Evolutionary conservation across 2,888 invertebrate genomes (phyloP), one percentile per base, ranked within the genome.

Genomic region (Microplitis deprimator): DNA sequence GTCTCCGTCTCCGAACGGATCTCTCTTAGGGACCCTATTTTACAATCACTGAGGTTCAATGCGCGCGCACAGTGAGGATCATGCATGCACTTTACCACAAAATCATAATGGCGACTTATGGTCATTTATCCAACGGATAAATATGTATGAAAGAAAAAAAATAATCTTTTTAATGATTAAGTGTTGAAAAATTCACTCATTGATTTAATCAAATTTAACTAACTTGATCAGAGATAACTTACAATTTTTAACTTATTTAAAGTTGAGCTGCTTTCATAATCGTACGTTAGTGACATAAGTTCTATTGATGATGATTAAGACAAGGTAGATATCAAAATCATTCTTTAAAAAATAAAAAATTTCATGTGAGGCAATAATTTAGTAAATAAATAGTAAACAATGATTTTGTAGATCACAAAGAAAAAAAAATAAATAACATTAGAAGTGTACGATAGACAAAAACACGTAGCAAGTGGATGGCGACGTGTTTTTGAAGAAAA

Each of bases 51-150:
- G 62, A 72, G 41, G 60, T 6, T 13, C 5, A 39, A 60, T 74
- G 74, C 74, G 74, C 74, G 68, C 74, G 74, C 74, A 74, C 67
- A 3, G 1, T 38, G 29, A 16, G 13, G n/a, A 16, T 13, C 1
- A 40, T 78, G 77, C 68, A 64, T 77, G 78, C 73, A 67, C 38
- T 17, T 16, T 65, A 71, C 71, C 67, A 60, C 67, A 73, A 85
- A 85, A 85, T 78, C 86, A 88, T 88, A 84, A 88, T 88, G 88
- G 87, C 88, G 87, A 87, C 87, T 87, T 86, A 87, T 86, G 85
- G 86, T 85, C 82, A 80, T 79, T 82, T 84, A 84, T 83, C 84
- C 85, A 84, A 84, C 82, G 85, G 83, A 86, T 84, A 85, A 86
- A 86, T 87, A 87, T 87, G 86, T 83, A 85, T 81, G n/a, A n/a